Evolutionary conservation across 2,113 vertebrate genomes (phyloP), one percentile per base, ranked within the genome.

Genomic region (Rutilus rutilus): DNA sequence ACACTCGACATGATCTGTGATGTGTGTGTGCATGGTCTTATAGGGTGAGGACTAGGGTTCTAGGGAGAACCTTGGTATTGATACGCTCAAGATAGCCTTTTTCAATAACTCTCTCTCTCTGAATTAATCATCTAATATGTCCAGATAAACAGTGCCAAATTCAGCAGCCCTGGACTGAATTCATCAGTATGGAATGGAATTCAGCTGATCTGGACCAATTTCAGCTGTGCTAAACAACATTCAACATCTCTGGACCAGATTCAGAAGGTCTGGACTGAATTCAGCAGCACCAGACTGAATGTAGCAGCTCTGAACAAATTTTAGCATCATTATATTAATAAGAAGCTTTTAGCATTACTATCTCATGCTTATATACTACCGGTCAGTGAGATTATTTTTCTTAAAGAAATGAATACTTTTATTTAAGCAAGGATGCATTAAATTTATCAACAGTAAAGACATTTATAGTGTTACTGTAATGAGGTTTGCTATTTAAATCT

Each of bases 231-330:
- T 78, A 6, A 30, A 36, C 76, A 57, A 27, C 19, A 77, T 77
- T 77, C 47, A 77, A 3, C 25, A 77, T 50, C n/a, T 30, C 45
- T 54, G 47, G 15, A 54, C n/a, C 45, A 54, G 47, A 77, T 77
- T 33, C 47, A 77, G 15, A 52, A 77, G 74, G 45, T 54, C 47
- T 50, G 74, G 47, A 52, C 25, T 30, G 19, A 77, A 77, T 54
- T 54, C 15, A 75, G 6, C n/a, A 77, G 52, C 74, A 54, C 47
- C 47, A 21, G 74, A 52, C 14, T 52, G 47, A 77, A 77, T 77
- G 54, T 54, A 54, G 36, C 23, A 27, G 59, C 78, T 64, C n/a
- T 64, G 36, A n/a, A 64, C 39, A 11, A 45, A n/a, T 39, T 78
- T n/a, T 33, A 10, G 17, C 27, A 62, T 45, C 9, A 10, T 19